These are phyloP conservation scores for Alethe diademata DNA, from an alignment of 2,113 vertebrate genomes.

Conservation along the genomic window DNA sequence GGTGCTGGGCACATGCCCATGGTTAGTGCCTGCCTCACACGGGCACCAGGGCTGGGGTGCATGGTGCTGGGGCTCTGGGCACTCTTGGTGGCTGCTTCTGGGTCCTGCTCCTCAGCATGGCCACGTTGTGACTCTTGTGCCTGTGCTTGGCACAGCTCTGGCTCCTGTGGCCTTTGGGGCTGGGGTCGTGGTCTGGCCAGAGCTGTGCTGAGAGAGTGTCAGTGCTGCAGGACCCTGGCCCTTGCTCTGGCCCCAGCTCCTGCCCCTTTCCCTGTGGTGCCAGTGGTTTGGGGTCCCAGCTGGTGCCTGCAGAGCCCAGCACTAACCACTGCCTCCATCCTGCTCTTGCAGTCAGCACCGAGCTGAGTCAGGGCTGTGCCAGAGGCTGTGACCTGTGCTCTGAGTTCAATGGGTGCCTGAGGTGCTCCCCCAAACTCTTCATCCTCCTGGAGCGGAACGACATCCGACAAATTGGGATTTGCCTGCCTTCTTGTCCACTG, in stretches of 20 bases:
- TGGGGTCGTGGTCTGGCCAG: fast-evolving
- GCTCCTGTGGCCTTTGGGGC: fast-evolving
- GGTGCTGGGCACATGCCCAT: fast-evolving
- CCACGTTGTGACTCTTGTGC: fast-evolving
- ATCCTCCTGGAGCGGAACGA: slow-evolving; percentile 96
- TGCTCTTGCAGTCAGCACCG: slow-evolving; percentile 83
- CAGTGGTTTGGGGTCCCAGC: not conserved
- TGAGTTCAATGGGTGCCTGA: slow-evolving; percentile 95
- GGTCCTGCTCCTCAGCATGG: not conserved
- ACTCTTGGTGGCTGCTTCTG: not conserved
- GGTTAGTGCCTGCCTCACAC: fast-evolving
- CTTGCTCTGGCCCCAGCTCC: fast-evolving
- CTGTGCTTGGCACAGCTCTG: fast-evolving
- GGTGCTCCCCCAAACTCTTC: slow-evolving; percentile 94
- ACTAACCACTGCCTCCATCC: not conserved
- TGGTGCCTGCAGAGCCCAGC: not conserved
- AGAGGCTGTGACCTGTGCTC: slow-evolving; percentile 96
- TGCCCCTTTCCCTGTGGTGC: not conserved
- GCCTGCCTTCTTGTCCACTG: slow-evolving; percentile 90
- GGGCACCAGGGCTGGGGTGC: not conserved
- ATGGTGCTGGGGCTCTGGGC: not conserved
- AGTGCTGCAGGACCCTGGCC: not conserved
- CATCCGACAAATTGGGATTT: slow-evolving; percentile 93
- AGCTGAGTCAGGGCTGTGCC: slow-evolving; percentile 88
- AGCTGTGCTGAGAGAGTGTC: fast-evolving